A percentile compares a stretch with the other conserved stretches of the same genome.
Conservation (phyloP, 2,888 invertebrate species). For the Sinelater perroti region DNA sequence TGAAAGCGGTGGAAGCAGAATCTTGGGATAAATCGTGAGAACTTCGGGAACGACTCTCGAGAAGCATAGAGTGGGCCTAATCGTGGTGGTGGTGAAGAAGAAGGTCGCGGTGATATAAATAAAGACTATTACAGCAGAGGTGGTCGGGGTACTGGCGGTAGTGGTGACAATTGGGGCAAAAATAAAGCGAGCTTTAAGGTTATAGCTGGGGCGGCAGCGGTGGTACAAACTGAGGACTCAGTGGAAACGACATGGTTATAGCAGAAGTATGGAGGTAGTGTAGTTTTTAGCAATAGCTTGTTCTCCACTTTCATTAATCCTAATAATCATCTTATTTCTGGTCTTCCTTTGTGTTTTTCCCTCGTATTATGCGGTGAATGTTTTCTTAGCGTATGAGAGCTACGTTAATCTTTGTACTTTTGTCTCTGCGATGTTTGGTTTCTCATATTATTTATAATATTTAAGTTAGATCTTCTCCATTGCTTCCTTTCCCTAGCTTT, state of each 20-base stretch:
- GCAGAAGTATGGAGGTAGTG: constrained; percentile 82
- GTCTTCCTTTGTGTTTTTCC: too few species aligned
- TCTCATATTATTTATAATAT: too few species aligned
- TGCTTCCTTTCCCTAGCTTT: too few species aligned
- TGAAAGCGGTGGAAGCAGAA: constrained; percentile 66
- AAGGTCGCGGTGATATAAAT: constrained; percentile 52
- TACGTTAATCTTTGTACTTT: too few species aligned
- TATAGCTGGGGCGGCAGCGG: constrained; percentile 63
- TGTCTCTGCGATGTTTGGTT: too few species aligned
- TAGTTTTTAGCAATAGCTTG: too few species aligned
- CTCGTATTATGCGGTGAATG: too few species aligned
- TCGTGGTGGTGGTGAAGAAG: constrained; percentile 55
- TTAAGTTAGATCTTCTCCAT: too few species aligned
- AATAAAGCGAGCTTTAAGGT: constrained; percentile 60
- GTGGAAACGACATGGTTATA: constrained; percentile 76
- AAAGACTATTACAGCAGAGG: constrained; percentile 47
- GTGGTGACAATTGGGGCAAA: constrained; percentile 53
- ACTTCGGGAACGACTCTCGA: constrained; percentile 57
- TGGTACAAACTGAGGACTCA: constrained; percentile 64
- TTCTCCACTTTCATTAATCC: too few species aligned
- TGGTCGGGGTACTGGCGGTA: constrained; percentile 53
- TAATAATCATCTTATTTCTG: too few species aligned
- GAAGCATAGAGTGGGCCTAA: constrained; percentile 60
- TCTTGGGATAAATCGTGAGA: constrained; percentile 59
- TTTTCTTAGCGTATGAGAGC: too few species aligned